Percentiles rank a stretch among this genome's conserved stretches.
phyloP scores from a whole-genome alignment of 2,888 invertebrate genomes.

The Sepioteuthis lessoniana region DNA sequence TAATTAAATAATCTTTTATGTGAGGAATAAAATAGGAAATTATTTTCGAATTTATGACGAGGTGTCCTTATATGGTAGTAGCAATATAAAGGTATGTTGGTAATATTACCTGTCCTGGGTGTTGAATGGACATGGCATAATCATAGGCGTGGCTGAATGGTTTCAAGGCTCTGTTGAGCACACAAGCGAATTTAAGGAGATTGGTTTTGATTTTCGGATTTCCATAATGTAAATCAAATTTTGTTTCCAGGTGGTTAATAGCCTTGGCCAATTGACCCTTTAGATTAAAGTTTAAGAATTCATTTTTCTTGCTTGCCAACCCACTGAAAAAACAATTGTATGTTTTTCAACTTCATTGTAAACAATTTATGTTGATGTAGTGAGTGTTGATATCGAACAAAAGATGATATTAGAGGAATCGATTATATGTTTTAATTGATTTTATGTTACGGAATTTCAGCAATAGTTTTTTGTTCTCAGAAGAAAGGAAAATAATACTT shows the following conservation, averaged over 20 bases:
- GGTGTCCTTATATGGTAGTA: background rate
- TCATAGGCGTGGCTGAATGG: background rate
- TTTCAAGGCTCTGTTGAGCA: slow-evolving; percentile 51
- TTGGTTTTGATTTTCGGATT: slow-evolving; percentile 4
- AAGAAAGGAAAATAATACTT: slow-evolving; percentile 44
- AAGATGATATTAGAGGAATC: background rate
- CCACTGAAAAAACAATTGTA: background rate
- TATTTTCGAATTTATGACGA: too few relatives aligned
- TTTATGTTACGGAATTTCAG: background rate
- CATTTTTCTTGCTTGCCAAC: background rate
- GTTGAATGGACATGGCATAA: slow-evolving; percentile 36
- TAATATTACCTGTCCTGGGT: slow-evolving; percentile 49
- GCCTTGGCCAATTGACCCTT: background rate
- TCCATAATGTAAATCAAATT: slow-evolving; percentile 4
- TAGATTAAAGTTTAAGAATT: background rate
- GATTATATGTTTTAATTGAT: background rate
- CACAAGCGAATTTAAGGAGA: slow-evolving; percentile 50
- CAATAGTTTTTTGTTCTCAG: too few relatives aligned
- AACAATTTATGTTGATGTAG: background rate
- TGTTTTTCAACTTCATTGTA: background rate
- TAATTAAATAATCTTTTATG: too few relatives aligned
- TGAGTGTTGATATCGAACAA: background rate
- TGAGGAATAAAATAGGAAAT: too few relatives aligned
- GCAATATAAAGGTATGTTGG: background rate
- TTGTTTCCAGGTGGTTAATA: background rate